Base-by-base conservation (phyloP, 2,888 invertebrate species). In the Synanthedon andrenaeformis region DNA sequence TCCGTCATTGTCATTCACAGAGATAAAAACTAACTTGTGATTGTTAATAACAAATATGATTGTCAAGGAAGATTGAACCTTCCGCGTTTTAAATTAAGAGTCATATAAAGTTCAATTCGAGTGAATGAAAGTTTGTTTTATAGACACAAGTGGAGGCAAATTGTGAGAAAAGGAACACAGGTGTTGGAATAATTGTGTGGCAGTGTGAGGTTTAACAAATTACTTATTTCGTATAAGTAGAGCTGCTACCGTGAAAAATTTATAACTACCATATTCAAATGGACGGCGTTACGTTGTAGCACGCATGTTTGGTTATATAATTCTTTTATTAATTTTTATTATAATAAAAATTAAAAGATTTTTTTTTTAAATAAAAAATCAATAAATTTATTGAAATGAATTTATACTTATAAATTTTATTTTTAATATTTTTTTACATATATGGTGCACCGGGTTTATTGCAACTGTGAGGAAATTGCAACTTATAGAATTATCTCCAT, bases 211-310 rank as follows among this genome's bases (percentile, higher is more conserved):
- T 70, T 72, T 67, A 62, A 70, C 72, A 76, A 80, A 82, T 81
- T 76, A 78, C 72, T 75, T 72, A 75, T 74, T 73, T 67, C 58
- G 61, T 67, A 63, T 67, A 70, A 23, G 23, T 23, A 23, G 23
- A 23, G 60, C n/a, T 23, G 51, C 69, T 73, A 78, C 81, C 81
- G 79, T 83, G 79, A 75, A 78, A 76, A 81, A 82, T 83, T 72
- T 63, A 70, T 78, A 77, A 78, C 63, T 72, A 74, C 61, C 59
- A 23, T 23, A 23, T 23, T 4, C 23, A 50, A 54, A 55, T 52
- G 62, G 71, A 74, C 52, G 56, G 63, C 10, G 42, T 68, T 67
- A 76, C 74, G 64, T 66, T 53, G 49, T 51, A 64, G 3, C 14
- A 50, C 8, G 23, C 49, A 49, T 49, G 2, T 3, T n/a, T n/a